phyloP scores from a whole-genome alignment of 1,140 invertebrate species.

The Meloidogyne hapla region DNA sequence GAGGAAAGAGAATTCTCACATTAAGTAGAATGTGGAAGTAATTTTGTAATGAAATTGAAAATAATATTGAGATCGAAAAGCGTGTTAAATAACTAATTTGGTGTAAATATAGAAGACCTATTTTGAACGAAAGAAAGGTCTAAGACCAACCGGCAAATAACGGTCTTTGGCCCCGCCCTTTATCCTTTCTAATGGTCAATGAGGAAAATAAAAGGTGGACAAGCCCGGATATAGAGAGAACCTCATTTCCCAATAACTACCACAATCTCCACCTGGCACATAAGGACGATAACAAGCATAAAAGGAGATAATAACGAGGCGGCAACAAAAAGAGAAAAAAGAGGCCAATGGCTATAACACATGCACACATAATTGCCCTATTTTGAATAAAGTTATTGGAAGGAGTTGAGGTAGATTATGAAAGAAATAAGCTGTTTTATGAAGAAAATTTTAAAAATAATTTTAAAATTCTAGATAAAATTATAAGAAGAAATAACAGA shows the following conservation, averaged over 20 bases:
- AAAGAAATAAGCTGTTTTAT: not conserved
- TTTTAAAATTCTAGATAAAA: no score
- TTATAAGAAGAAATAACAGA: no score
- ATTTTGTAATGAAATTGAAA: no score
- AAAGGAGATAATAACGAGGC: not conserved
- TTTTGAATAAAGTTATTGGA: not conserved
- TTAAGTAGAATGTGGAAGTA: no score
- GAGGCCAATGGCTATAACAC: not conserved
- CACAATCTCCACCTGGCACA: not conserved
- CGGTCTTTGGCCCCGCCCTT: not conserved
- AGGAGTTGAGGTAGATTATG: not conserved
- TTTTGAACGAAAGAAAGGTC: not conserved
- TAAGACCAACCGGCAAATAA: constrained; percentile 1
- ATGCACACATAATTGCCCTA: not conserved
- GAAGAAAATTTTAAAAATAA: no score
- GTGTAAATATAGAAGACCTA: not conserved
- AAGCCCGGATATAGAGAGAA: not conserved
- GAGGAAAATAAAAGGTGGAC: not conserved
- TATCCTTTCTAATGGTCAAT: constrained; percentile 5
- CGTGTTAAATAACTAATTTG: not conserved
- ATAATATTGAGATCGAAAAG: not conserved
- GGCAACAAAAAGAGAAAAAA: constrained; percentile 1
- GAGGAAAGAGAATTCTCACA: no score
- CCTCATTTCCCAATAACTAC: not conserved
- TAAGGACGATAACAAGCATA: not conserved